Base-by-base conservation (phyloP, 1,140 invertebrate species). In the Melanaphis sacchari region DNA sequence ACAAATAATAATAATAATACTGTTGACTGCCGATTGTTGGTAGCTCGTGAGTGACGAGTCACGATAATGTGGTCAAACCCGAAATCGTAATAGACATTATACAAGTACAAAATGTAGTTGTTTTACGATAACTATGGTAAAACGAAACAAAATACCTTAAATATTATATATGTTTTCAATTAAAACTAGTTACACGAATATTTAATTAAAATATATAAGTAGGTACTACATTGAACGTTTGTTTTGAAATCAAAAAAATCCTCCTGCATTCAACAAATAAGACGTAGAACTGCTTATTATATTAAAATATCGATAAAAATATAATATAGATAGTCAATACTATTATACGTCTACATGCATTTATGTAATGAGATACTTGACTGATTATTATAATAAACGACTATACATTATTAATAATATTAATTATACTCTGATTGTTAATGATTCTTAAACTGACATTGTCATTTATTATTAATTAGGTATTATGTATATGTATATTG, bases 141-240 rank as follows among this genome's bases (percentile, higher is more conserved):
- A 76, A 76, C 59, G 31, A n/a, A 76, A 76, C 15, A 76, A 76
- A 66, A 66, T 66, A 66, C 59, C 11, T 59, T 66, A 66, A n/a
- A 18, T 76, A n/a, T 66, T n/a, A 36, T 31, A 11, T 59, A 66
- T 11, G 59, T 76, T 76, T 76, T 76, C 59, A 76, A 76, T 76
- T 76, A 76, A 76, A 66, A 76, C 59, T 76, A 76, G 59, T 76
- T 76, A 76, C n/a, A 76, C 36, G n/a, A 76, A 76, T 76, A 76
- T 76, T 36, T 76, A 76, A 76, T n/a, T 76, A 76, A 18, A n/a
- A n/a, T n/a, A 76, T 76, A 66, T 11, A 31, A n/a, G 49, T 52
- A 52, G 11, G 11, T 76, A 76, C 15, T 31, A 66, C 3, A n/a
- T 0, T 76, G 59, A 36, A n/a, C 15, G 31, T n/a, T 11, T n/a